These are phyloP conservation scores for Scarus forsteni DNA, from an alignment of 2,797 vertebrate species.

Conservation along the genomic window DNA sequence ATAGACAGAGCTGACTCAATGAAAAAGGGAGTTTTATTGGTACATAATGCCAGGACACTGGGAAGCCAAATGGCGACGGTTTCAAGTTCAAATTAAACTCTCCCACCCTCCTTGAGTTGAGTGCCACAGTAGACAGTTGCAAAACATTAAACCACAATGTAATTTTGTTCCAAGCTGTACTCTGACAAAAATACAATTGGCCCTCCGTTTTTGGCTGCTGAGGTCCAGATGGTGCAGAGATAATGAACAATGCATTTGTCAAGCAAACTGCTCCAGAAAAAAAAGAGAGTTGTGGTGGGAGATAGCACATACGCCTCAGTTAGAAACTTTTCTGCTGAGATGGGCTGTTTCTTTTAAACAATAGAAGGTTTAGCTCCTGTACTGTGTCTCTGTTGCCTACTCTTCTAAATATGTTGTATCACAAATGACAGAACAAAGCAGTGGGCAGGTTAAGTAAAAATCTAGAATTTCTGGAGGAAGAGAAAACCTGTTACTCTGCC, in stretches of 20 bases:
- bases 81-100: background rate
- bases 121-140: background rate
- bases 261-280: conserved; percentile 23
- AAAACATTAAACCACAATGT: conserved; percentile 6
- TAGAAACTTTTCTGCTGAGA: conserved; percentile 48
- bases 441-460: background rate
- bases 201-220: conserved; percentile 24
- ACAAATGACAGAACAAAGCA: background rate
- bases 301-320: conserved; percentile 16
- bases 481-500: background rate
- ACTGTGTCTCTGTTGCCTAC: conserved; percentile 6
- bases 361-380: conserved; percentile 12
- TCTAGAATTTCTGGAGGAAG: background rate
- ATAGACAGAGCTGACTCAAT: background rate
- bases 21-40: background rate
- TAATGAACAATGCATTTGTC: conserved; percentile 53
- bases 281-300: conserved; percentile 14
- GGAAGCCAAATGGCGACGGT: background rate
- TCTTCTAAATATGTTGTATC: background rate
- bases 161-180: conserved; percentile 14
- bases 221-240: conserved; percentile 55
- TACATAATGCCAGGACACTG: background rate
- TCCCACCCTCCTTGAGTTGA: background rate
- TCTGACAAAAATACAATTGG: conserved; percentile 31
- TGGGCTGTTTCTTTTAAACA: background rate